Conservation (phyloP, 2,888 invertebrate species). For the Bruchidius siliquastri region DNA sequence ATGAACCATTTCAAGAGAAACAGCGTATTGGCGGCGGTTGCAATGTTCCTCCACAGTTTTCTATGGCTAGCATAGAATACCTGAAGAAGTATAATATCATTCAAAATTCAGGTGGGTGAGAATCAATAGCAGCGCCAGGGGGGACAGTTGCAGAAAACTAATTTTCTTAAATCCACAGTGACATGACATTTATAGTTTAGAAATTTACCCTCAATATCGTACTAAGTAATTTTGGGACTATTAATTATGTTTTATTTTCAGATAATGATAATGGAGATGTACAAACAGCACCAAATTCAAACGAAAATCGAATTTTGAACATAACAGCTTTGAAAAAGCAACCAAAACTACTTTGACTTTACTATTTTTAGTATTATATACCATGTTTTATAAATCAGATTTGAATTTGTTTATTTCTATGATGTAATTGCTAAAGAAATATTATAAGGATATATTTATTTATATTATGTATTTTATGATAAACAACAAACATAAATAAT, state of each 20-base stretch:
- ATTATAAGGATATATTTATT: background rate
- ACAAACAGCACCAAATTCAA: background rate
- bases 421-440: background rate
- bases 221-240: background rate
- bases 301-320: slow-evolving; percentile 57
- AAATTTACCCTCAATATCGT: background rate
- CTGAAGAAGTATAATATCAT: slow-evolving; percentile 62
- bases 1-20: slow-evolving; percentile 4
- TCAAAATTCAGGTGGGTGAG: slow-evolving; percentile 18
- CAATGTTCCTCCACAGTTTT: slow-evolving; percentile 54
- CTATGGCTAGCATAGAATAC: slow-evolving; percentile 67
- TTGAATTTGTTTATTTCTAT: background rate
- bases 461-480: background rate
- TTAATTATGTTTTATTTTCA: background rate
- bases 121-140: no score
- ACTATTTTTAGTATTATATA: background rate
- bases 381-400: background rate
- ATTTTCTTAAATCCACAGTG: background rate
- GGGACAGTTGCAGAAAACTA: no score
- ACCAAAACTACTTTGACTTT: slow-evolving; percentile 56
- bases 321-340: slow-evolving; percentile 66
- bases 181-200: background rate
- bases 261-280: background rate
- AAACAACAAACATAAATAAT: background rate
- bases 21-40: background rate